A percentile compares a stretch with the other conserved stretches of the same genome.
Evolutionary conservation across 2,113 vertebrate species (phyloP).

Genomic region (Entosphenus tridentatus): DNA sequence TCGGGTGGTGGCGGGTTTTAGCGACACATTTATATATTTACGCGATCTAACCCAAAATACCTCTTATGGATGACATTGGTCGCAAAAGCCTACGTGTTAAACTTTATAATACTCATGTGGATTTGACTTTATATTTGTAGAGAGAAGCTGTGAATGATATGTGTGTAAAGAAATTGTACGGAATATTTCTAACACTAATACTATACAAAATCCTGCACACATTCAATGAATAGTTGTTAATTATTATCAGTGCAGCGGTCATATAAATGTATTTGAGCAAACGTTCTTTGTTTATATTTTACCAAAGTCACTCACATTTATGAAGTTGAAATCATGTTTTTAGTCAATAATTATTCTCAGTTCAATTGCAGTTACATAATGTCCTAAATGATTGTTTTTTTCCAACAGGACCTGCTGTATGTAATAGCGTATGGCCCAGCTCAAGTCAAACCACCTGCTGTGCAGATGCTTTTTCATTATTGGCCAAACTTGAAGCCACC

Average conservation of each 20-base stretch:
- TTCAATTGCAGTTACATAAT: not conserved
- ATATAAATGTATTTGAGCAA: not conserved
- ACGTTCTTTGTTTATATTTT: not conserved
- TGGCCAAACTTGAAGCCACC: constrained; percentile 98
- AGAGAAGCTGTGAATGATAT: too few species aligned
- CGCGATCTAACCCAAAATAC: too few species aligned
- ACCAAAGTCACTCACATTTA: not conserved
- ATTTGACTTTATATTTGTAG: too few species aligned
- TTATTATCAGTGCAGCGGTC: not conserved
- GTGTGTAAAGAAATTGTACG: too few species aligned
- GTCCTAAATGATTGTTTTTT: not conserved
- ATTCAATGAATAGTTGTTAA: not conserved
- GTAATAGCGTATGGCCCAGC: constrained; percentile 95
- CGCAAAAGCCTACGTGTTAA: too few species aligned
- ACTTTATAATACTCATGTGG: too few species aligned
- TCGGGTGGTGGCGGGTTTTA: too few species aligned
- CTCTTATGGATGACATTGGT: too few species aligned
- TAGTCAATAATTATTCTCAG: too few species aligned
- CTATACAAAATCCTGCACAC: too few species aligned
- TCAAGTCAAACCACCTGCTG: constrained; percentile 90
- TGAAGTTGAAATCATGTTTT: not conserved
- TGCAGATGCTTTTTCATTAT: constrained; percentile 98
- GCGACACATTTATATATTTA: too few species aligned
- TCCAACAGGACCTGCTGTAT: constrained; percentile 67
- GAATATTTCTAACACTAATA: too few species aligned